Conservation (phyloP, 2,888 invertebrate species). For the Scaptomyza polygonia region DNA sequence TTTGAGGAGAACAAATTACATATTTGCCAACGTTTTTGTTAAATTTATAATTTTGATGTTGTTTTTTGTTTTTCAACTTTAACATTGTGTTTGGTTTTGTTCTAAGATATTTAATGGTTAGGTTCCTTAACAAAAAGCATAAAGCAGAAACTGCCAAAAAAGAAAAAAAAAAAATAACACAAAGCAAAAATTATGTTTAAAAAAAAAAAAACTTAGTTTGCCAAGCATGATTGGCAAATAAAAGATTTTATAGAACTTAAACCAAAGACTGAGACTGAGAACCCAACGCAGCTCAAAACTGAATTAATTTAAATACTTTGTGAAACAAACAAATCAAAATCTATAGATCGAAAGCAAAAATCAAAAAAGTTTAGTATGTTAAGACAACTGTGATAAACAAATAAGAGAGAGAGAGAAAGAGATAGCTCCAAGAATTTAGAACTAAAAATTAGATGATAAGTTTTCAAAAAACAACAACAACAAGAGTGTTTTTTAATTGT, state of each 20-base stretch:
- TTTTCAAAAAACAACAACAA: background rate
- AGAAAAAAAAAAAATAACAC: slow-evolving; percentile 7
- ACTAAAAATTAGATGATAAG: slow-evolving; percentile 21
- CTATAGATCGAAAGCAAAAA: slow-evolving; percentile 57
- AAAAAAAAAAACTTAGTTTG: slow-evolving; percentile 14
- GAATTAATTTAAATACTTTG: slow-evolving; percentile 12
- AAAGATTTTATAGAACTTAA: slow-evolving; percentile 15
- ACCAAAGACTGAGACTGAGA: slow-evolving; percentile 59
- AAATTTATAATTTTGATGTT: background rate
- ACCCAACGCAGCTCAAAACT: slow-evolving; percentile 33
- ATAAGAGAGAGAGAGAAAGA: slow-evolving; percentile 22
- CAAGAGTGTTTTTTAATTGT: slow-evolving; percentile 33
- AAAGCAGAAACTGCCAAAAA: slow-evolving; percentile 54
- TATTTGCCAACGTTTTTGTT: slow-evolving; percentile 13
- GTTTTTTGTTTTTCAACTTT: background rate
- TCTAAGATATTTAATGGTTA: slow-evolving; percentile 31
- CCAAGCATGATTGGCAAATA: slow-evolving; percentile 17
- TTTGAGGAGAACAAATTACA: slow-evolving; percentile 22
- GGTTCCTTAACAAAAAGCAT: slow-evolving; percentile 39
- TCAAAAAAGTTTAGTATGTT: slow-evolving; percentile 56
- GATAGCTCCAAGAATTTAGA: slow-evolving; percentile 27
- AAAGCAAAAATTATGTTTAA: background rate
- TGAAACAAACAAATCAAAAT: slow-evolving; percentile 48
- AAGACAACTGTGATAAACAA: slow-evolving; percentile 66
- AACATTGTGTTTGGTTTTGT: too few species aligned